A percentile compares a stretch with the other conserved stretches of the same genome.
These are phyloP conservation scores for Oryzias melastigma DNA, from an alignment of 2,113 vertebrate genomes.

Conservation along the genomic window DNA sequence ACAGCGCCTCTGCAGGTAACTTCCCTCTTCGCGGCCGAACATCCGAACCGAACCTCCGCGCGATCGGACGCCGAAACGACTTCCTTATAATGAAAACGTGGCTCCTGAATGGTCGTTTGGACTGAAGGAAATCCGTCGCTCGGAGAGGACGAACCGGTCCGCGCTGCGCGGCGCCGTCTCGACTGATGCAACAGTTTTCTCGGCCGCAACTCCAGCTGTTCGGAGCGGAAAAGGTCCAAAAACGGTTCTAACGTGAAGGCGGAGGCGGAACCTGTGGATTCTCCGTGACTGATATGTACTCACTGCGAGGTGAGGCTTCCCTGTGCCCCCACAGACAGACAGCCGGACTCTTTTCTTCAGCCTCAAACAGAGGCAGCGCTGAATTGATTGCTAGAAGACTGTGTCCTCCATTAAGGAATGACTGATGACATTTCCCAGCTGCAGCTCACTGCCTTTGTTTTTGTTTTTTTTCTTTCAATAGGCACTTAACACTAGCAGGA, in stretches of 20 bases:
- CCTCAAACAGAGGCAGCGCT: not conserved
- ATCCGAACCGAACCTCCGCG: not conserved
- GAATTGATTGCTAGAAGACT: conserved; percentile 7
- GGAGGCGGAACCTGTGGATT: conserved; percentile 65
- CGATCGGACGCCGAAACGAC: too few relatives aligned
- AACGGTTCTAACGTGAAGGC: not conserved
- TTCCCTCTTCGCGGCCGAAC: conserved; percentile 6
- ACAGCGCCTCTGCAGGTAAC: conserved; percentile 66
- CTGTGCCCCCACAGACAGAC: not conserved
- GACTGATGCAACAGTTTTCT: conserved; percentile 10
- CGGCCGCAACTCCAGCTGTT: conserved; percentile 22
- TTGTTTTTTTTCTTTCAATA: conserved; percentile 69
- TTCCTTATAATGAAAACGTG: too few relatives aligned
- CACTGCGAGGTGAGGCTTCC: conserved; percentile 19
- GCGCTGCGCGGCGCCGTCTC: not conserved
- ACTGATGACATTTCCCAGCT: conserved; percentile 46
- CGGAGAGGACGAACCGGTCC: conserved; percentile 13
- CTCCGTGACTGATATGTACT: conserved; percentile 5
- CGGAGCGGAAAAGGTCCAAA: conserved; percentile 23
- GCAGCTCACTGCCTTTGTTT: conserved; percentile 67
- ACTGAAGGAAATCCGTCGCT: not conserved
- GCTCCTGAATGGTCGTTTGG: too few relatives aligned
- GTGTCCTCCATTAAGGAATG: conserved; percentile 31
- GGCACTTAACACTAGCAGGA: conserved; percentile 50
- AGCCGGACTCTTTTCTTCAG: conserved; percentile 1